These are phyloP conservation scores for Trogon surrucura DNA, from an alignment of 2,113 vertebrate genomes.

Conservation along the genomic window DNA sequence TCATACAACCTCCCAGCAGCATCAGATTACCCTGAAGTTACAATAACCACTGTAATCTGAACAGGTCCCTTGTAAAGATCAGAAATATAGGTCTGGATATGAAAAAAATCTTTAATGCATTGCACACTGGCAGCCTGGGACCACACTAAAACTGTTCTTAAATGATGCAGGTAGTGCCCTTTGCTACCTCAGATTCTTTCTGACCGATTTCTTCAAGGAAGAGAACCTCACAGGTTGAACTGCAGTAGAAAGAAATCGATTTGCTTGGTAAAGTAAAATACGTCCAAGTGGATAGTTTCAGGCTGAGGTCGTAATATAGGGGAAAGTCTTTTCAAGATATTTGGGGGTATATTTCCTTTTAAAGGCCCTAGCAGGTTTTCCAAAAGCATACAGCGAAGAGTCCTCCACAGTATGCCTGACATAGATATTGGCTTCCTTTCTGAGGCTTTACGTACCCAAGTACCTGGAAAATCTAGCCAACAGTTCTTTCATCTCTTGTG, in stretches of 20 bases:
- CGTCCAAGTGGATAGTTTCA: neutral
- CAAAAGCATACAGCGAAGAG: neutral
- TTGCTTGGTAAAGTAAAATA: neutral
- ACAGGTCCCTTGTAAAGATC: neutral
- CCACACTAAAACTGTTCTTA: neutral
- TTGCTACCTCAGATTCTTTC: neutral
- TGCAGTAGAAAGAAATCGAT: neutral
- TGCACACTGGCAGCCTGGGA: neutral
- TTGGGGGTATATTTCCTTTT: neutral
- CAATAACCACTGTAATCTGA: slow-evolving; percentile 9
- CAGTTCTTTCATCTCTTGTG: neutral
- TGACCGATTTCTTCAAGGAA: neutral
- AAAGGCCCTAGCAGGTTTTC: neutral
- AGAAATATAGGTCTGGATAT: neutral
- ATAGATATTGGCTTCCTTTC: neutral
- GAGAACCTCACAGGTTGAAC: neutral
- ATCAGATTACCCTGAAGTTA: slow-evolving; percentile 22
- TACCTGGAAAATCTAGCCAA: neutral
- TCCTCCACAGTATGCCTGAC: neutral
- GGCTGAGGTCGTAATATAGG: neutral
- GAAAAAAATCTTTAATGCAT: slow-evolving; percentile 15
- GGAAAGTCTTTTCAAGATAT: neutral
- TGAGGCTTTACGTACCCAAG: neutral
- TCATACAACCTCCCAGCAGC: neutral
- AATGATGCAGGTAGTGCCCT: neutral